Base-by-base conservation (phyloP, 2,113 vertebrate species). In the Phycodurus eques region DNA sequence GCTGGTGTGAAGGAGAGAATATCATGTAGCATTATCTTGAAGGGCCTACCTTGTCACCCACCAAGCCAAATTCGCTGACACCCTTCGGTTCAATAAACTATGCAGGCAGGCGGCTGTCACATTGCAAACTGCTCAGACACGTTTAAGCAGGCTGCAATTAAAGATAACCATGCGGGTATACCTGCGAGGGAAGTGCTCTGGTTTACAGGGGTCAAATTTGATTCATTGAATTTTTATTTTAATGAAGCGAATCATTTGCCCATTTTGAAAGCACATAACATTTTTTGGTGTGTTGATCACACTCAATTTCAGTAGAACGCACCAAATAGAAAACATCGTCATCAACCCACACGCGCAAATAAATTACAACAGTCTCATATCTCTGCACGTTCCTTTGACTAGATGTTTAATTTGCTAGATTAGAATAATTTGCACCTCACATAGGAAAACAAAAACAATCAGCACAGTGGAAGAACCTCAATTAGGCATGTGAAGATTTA, bases 51-150 rank as follows among this genome's bases (percentile, higher is more conserved):
- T 91, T 91, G 89, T 92, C 84, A 81, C 87, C 90, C 76, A 44
- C 10, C 59, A 67, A 77, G 75, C 47, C 65, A 68, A 83, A 89
- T 90, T 91, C 88, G 85, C 91, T 80, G 86, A 91, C 89, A 20
- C 88, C 89, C 88, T 87, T 71, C 87, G 83, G 90, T 91, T 94
- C 90, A 79, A 93, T 94, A 87, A 51, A 76, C 35, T 54, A 80
- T 81, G 73, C 80, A 84, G 82, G 57, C 0, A 10, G 56, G 1
- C 12, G 27, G 51, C 46, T 72, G 39, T 42, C 72, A 62, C 63
- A 47, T 60, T 17, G 19, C 14, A 3, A n/a, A 44, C 67, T 61
- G 14, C 51, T 47, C 72, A 27, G 56, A 69, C 17, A 35, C 6
- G 4, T 68, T n/a, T 66, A 47, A 77, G 73, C 71, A 80, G 60